Evolutionary conservation across 1,140 invertebrate species (phyloP), one percentile per base, ranked within the genome.

Genomic region (Drosophila bipectinata): DNA sequence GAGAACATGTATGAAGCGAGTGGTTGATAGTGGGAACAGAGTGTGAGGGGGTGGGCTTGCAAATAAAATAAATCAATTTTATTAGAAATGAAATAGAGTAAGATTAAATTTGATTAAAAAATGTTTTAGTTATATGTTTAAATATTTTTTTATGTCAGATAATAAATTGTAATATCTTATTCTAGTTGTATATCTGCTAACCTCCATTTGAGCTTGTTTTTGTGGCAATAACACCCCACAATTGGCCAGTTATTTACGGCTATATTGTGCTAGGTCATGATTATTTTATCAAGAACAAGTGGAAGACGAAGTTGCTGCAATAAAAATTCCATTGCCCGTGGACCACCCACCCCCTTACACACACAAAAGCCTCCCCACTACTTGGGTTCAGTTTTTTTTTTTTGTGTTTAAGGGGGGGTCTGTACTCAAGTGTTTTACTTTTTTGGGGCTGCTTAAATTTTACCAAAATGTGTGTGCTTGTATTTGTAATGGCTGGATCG

Each of bases 181-280:
- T 3, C 3, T 37, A 8, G 9, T 10, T 32, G 9, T 3, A 32
- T 10, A 8, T 3, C 32, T 9, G 32, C 9, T 10, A 32, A 9
- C 8, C 32, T 8, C 32, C 2, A 32, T 32, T 32, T 32, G 1
- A 41, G 12, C 39, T 14, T 41, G 37, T 18, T n/a, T 41, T 15
- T 32, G 18, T 3, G 26, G 2, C 4, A 12, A 32, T 7, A 34
- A 34, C 24, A 21, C 28, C 18, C 15, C 14, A 62, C 49, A 58
- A 52, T 57, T 58, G 61, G 51, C 37, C 59, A 62, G 53, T 82
- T 82, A 73, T 73, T 77, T 73, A 64, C 74, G 66, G 59, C 52
- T 30, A 44, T 68, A 78, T 81, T 81, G 79, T 61, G 79, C 55
- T 78, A 81, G 79, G 79, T 81, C 79, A 82, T 73, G 79, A 82